Evolutionary conservation across 2,113 vertebrate species (phyloP), one percentile per base, ranked within the genome.

Genomic region (human (Homo sapiens)): DNA sequence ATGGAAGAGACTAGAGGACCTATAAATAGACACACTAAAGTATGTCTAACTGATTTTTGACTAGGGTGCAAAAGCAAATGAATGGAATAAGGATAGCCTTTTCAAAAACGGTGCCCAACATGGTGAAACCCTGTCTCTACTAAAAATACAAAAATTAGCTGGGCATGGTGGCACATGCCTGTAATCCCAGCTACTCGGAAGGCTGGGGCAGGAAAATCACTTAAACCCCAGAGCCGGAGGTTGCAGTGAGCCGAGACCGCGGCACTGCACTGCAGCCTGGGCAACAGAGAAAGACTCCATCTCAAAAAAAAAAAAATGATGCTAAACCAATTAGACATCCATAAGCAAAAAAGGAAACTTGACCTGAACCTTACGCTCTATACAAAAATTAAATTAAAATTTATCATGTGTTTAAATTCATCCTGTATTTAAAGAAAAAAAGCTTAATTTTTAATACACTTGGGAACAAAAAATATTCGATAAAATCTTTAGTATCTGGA

Each of bases 101-200:
- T 57, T 75, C 23, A 80, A 30, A 8, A 59, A 17, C 0, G 10
- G 30, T 64, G 61, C 27, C 61, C 61, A 64, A 64, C 61, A 64
- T 64, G 61, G 27, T 64, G 61, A 64, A 64, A 64, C 11, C 11
- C 2, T 4, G 2, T 64, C 61, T 64, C 61, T 64, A 64, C 11
- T 30, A 30, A 30, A 30, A 64, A 64, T 2, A 64, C 11, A 64
- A 64, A 64, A 64, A 30, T 64, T 64, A 64, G 61, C 27, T 12
- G 2, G 61, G 0, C 0, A 0, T 64, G 12, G 61, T 64, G 61
- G 27, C 12, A 11, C 61, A 64, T 1, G 0, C 61, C 27, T 64
- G 61, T 64, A 27, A 27, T 61, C 59, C 25, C 27, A 64, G 52
- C 6, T 55, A 55, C 52, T 20, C 17, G 0, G 52, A 55, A 55